Conservation (phyloP, 2,113 vertebrate genomes). For the Bubo bubo region DNA sequence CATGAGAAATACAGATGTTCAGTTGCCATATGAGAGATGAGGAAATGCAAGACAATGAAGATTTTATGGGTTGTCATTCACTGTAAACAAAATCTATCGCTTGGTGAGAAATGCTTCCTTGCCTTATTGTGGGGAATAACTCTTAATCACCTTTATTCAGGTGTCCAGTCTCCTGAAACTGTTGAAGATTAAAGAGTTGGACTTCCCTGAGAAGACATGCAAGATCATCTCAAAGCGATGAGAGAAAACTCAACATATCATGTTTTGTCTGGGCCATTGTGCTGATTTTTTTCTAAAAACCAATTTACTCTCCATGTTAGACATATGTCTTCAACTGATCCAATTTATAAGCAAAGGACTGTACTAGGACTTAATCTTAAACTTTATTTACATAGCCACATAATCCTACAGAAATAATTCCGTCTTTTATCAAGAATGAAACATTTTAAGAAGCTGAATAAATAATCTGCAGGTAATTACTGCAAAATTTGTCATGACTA, state of each 20-base stretch:
- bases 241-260: background rate
- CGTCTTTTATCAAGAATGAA: background rate
- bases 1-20: background rate
- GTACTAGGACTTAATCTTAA: background rate
- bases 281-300: background rate
- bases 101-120: background rate
- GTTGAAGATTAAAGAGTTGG: background rate
- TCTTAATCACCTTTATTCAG: background rate
- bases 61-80: background rate
- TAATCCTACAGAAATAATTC: background rate
- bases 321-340: background rate
- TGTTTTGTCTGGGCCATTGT: background rate
- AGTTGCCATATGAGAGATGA: background rate
- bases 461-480: background rate
- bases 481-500: background rate
- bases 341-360: background rate
- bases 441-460: background rate
- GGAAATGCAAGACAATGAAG: background rate
- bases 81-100: background rate
- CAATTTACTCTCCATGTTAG: background rate
- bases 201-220: background rate
- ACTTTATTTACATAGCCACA: background rate
- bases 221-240: accelerated
- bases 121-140: background rate
- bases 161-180: background rate